phyloP scores from a whole-genome alignment of 1,140 invertebrate genomes.

The Macrotrachela quadricornifera region DNA sequence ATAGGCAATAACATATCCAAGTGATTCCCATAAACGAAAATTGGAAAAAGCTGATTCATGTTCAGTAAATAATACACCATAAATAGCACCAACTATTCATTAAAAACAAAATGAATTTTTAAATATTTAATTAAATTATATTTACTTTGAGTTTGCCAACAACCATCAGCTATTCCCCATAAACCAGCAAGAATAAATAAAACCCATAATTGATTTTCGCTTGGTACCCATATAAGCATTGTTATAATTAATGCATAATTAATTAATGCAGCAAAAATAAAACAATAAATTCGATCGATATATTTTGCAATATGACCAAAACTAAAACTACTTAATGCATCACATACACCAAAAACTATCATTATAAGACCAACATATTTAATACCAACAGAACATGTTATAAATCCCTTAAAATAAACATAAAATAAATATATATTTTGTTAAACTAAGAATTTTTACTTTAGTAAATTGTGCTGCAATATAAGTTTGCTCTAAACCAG shows the following conservation, averaged over 20 bases:
- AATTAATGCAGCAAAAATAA: slow-evolving; percentile 40
- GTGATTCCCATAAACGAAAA: slow-evolving; percentile 71
- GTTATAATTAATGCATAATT: slow-evolving; percentile 13
- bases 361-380: slow-evolving; percentile 73
- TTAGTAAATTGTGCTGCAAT: slow-evolving; percentile 79
- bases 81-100: slow-evolving; percentile 39
- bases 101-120: no score
- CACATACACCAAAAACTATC: slow-evolving; percentile 77
- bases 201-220: slow-evolving; percentile 47
- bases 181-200: slow-evolving; percentile 68
- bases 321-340: slow-evolving; percentile 60
- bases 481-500: slow-evolving; percentile 88
- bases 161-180: slow-evolving; percentile 74
- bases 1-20: slow-evolving; percentile 75
- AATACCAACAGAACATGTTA: no score
- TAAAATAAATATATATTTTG: no score
- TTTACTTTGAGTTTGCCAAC: slow-evolving; percentile 79
- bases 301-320: slow-evolving; percentile 78
- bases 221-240: slow-evolving; percentile 48
- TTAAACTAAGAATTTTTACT: slow-evolving; percentile 28
- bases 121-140: no score
- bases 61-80: slow-evolving; percentile 68
- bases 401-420: no score
- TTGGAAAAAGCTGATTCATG: slow-evolving; percentile 89
- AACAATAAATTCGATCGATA: slow-evolving; percentile 63